Evolutionary conservation across 53 echinoderm and acorn worm genomes (phyloP), one percentile per base, ranked within the genome.

Genomic region (Patiria pectinifera): DNA sequence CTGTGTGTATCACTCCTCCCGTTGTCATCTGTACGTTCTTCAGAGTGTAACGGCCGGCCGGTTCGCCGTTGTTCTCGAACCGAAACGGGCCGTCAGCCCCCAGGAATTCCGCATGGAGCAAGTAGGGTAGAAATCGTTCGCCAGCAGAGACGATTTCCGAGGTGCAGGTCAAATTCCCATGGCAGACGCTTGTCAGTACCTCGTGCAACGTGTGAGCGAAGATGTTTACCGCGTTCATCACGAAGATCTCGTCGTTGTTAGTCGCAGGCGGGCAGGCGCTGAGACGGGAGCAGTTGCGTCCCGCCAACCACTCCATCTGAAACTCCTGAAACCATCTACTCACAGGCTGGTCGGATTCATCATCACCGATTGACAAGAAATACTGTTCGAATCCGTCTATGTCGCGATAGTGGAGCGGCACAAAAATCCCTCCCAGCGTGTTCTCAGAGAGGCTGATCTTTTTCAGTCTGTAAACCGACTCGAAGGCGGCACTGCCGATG

Each of bases 401-500:
- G 15, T 75, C 76, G 71, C 43, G 87, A 59, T 87, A 87, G 23
- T 11, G 87, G 15, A 87, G 74, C 13, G 87, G 87, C 21, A 76
- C 58, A 53, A 87, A 87, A 15, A 87, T 87, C 11, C 87, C 87
- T 11, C 87, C 87, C 12, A 87, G 48, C 14, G 87, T 87, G 44
- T 48, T 87, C 76, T 59, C 23, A 0, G 87, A 87, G 21, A 87
- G 35, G 24, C 18, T 76, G 25, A 87, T 49, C 76, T 87, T 87
- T 53, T 53, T 87, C 59, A 74, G 87, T 76, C 87, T 74, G 76
- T 87, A 87, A 48, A 76, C 87, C 26, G 87, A 87, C 87, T 87
- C 87, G 16, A 87, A 92, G 23, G 84, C 92, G 76, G 84, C 92
- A 59, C 92, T 92, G 15, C 84, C 92, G 35, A 92, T 85, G 85